phyloP scores from a whole-genome alignment of 2,113 vertebrate species.

The Halichoeres trimaculatus region DNA sequence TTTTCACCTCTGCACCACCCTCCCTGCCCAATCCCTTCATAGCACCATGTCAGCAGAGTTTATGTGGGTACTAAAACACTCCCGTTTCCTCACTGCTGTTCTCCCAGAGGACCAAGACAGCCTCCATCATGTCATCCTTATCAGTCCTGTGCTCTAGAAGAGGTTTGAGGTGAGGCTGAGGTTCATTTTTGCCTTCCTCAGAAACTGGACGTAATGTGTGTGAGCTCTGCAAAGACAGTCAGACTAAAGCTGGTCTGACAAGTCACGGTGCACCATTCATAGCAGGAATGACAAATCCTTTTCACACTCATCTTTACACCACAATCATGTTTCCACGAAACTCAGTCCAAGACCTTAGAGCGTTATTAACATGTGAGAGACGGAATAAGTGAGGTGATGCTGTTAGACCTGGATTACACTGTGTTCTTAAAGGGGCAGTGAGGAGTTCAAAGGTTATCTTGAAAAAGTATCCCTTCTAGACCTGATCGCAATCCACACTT shows the following conservation, averaged over 20 bases:
- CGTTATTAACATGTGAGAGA: no score
- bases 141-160: neutral
- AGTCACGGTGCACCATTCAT: slow-evolving; percentile 7
- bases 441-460: no score
- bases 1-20: slow-evolving; percentile 53
- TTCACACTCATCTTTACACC: neutral
- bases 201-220: slow-evolving; percentile 17
- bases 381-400: no score
- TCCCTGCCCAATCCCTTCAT: slow-evolving; percentile 13
- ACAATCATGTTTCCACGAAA: no score
- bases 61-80: slow-evolving; percentile 24
- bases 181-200: slow-evolving; percentile 52
- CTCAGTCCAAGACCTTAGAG: no score
- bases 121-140: slow-evolving; percentile 42
- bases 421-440: no score
- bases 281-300: neutral
- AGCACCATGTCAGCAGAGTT: slow-evolving; percentile 43
- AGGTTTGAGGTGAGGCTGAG: slow-evolving; percentile 34
- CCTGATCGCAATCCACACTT: no score
- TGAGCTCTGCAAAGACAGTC: neutral
- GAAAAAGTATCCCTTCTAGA: no score
- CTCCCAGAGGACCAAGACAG: slow-evolving; percentile 29
- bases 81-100: slow-evolving; percentile 12
- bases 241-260: slow-evolving; percentile 8
- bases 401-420: no score